Conservation (phyloP, 2,797 vertebrate genomes). For the Masticophis lateralis region DNA sequence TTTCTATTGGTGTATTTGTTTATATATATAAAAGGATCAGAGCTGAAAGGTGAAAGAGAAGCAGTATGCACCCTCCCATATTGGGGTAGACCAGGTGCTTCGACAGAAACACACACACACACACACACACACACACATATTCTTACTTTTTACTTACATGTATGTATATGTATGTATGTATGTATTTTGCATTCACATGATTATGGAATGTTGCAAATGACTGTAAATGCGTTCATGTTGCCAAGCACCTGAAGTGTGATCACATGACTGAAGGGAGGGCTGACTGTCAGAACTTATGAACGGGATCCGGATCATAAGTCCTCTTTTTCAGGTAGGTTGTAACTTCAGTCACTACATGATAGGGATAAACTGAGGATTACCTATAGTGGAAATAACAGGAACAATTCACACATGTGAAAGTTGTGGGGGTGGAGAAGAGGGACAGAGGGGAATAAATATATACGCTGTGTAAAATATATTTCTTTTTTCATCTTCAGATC, state of each 20-base stretch:
- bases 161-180: too few relatives aligned
- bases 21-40: too few relatives aligned
- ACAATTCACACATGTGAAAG: background rate
- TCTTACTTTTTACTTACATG: too few relatives aligned
- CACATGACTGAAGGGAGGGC: background rate
- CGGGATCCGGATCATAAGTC: background rate
- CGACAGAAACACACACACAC: too few relatives aligned
- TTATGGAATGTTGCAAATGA: background rate
- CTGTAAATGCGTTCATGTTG: background rate
- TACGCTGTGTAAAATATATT: background rate
- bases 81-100: too few relatives aligned
- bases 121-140: too few relatives aligned
- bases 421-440: background rate
- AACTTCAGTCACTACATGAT: background rate
- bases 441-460: background rate
- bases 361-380: background rate
- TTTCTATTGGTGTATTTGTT: too few relatives aligned
- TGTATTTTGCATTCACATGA: background rate
- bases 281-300: background rate
- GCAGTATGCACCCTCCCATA: too few relatives aligned
- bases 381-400: background rate
- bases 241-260: background rate
- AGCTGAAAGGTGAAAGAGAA: too few relatives aligned
- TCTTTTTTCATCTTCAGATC: background rate
- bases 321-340: background rate